phyloP scores from a whole-genome alignment of 1,140 invertebrate species.

The Drosophila dunni region DNA sequence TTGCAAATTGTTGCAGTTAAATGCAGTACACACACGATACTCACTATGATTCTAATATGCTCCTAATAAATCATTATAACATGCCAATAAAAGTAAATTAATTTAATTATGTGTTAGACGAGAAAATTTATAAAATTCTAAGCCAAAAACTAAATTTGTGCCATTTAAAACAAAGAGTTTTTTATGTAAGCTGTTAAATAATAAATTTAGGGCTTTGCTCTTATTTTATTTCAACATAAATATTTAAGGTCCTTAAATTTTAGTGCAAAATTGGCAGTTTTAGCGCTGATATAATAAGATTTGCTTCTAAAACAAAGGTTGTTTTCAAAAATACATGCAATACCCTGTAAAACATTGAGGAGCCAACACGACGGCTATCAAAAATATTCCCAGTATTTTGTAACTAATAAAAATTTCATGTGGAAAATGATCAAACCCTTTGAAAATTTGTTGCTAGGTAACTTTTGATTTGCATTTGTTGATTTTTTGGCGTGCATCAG shows the following conservation, averaged over 20 bases:
- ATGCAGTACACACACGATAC: neutral
- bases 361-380: too few relatives aligned
- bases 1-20: constrained; percentile 13
- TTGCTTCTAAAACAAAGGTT: neutral
- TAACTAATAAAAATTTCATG: neutral
- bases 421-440: neutral
- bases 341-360: neutral
- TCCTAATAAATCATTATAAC: neutral
- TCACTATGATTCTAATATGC: neutral
- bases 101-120: neutral
- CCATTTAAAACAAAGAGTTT: too few relatives aligned
- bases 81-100: neutral
- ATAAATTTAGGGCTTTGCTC: too few relatives aligned
- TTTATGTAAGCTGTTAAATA: too few relatives aligned
- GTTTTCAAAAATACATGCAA: neutral
- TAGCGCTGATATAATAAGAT: neutral
- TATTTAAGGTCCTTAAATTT: neutral
- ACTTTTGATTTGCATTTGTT: constrained; percentile 23
- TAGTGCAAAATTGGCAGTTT: neutral
- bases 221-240: too few relatives aligned
- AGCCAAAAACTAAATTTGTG: neutral
- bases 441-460: constrained; percentile 32
- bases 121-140: neutral
- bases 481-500: constrained; percentile 47
- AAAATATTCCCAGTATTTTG: neutral